Base-by-base conservation (phyloP, 2,888 invertebrate genomes). In the Steinernema carpocapsae region DNA sequence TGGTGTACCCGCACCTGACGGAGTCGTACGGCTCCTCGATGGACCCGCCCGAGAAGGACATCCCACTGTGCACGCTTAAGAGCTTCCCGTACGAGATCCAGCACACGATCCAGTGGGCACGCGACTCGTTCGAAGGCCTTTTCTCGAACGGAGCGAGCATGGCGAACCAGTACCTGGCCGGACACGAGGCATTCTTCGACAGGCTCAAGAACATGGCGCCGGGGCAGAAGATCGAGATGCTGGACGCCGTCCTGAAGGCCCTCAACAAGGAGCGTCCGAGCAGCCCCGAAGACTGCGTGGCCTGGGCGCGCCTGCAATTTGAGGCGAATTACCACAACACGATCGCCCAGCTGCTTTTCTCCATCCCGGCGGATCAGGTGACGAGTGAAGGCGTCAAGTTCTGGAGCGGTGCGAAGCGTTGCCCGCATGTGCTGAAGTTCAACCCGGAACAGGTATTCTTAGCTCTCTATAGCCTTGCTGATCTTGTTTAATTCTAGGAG, bases 71-170 rank as follows among this genome's bases (percentile, higher is more conserved):
- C 89, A 97, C 97, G 0, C 90, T 97, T 80, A 97, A 97, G 89
- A 97, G 99, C 90, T 99, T 99, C 91, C 99, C 99, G 10, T 97
- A 99, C 89, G 95, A 96, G 48, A 99, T 99, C 87, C 90, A 87
- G 89, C 91, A 75, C 83, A 91, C 81, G 88, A 90, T 89, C 87
- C 89, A 88, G 81, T 89, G 88, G 88, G 88, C 88, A 7, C 80
- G 88, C 37, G 88, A 88, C 74, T 83, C 87, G 87, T 99, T 99
- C 89, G 97, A 97, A 89, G 97, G 97, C 0, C 90, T 94, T 19
- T 95, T 96, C 90, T 92, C 92, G 29, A 94, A 95, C 86, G 92
- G 92, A 0, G 94, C 95, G 0, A 90, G 90, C 77, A 88, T 88
- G 71, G 89, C 89, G 6, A 85, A 88, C 64, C 88, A 89, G 79